A percentile compares a stretch with the other conserved stretches of the same genome.
Evolutionary conservation across 2,888 invertebrate genomes (phyloP).

Genomic region (Drosophila limbata): DNA sequence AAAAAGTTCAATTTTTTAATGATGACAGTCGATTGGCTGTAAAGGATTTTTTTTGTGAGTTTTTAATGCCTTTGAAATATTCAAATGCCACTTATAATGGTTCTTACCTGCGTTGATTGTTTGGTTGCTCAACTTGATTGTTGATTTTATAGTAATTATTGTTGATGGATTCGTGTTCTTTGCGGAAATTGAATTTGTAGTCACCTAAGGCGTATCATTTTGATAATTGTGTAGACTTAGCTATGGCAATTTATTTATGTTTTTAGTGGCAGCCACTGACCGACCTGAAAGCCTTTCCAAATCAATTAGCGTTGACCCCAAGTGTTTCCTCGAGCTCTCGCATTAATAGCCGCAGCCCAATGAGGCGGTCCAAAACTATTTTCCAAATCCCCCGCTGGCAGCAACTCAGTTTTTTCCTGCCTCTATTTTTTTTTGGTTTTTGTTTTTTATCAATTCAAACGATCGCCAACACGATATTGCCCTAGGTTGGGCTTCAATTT

Average conservation of each 20-base stretch:
- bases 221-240: conserved; percentile 53
- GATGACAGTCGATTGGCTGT: background rate
- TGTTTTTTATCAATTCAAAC: conserved; percentile 58
- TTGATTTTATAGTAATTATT: conserved; percentile 35
- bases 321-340: conserved; percentile 59
- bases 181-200: conserved; percentile 44
- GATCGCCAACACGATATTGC: conserved; percentile 80
- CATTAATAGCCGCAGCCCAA: conserved; percentile 53
- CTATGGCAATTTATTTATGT: conserved; percentile 47
- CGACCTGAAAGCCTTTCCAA: conserved; percentile 71
- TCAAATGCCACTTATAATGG: conserved; percentile 11
- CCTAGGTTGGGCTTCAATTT: conserved; percentile 74
- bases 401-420: conserved; percentile 36
- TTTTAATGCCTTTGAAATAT: background rate
- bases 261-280: conserved; percentile 38
- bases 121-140: background rate
- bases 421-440: conserved; percentile 26
- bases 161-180: conserved; percentile 30
- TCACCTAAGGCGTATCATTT: conserved; percentile 52
- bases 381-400: conserved; percentile 50
- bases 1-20: background rate
- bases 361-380: conserved; percentile 49
- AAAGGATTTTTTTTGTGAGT: background rate
- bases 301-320: conserved; percentile 73
- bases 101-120: background rate